phyloP scores from a whole-genome alignment of 2,888 invertebrate species.

The Meliscaeva auricollis region DNA sequence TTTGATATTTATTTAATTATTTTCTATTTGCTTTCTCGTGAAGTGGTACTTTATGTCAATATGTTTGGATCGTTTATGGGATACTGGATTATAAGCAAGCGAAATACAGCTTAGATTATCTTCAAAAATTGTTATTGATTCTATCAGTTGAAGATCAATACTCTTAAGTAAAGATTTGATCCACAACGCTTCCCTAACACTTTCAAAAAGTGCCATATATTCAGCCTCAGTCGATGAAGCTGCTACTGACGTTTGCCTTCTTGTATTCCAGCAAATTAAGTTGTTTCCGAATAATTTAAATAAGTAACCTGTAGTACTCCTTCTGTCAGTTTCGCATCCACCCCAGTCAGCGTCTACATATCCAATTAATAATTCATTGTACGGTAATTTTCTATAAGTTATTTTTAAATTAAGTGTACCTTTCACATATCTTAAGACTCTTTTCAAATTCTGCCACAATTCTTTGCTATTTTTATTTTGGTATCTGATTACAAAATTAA shows the following conservation, averaged over 20 bases:
- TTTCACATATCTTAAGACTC: conserved; percentile 52
- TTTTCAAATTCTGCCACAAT: conserved; percentile 76
- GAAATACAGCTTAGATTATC: no score
- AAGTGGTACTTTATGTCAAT: conserved; percentile 60
- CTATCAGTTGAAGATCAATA: no score
- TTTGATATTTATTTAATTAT: conserved; percentile 31
- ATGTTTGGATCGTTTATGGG: conserved; percentile 49
- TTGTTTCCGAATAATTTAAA: conserved; percentile 19
- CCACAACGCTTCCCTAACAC: no score
- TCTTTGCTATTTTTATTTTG: conserved; percentile 76
- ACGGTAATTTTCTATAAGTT: conserved; percentile 11
- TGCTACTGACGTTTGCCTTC: no score
- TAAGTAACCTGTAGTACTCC: conserved; percentile 56
- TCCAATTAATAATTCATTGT: conserved; percentile 46
- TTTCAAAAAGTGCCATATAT: no score
- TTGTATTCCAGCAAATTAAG: no score
- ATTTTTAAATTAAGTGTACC: conserved; percentile 35
- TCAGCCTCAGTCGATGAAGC: background rate
- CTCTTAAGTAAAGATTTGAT: no score
- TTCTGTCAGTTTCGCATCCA: conserved; percentile 70
- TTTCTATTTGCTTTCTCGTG: conserved; percentile 39
- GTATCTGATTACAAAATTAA: conserved; percentile 56
- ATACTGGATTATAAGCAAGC: no score
- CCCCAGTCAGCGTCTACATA: conserved; percentile 77
- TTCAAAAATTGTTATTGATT: no score